These are phyloP conservation scores for honey bee (Apis mellifera) DNA, from an alignment of 1,140 invertebrate species.

Conservation along the genomic window Amel_HAv3.1 CM009944.2:6606001-6606500, in stretches of 20 bases:
- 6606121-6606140: not conserved
- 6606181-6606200: not conserved
- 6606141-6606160: not conserved
- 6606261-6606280: not conserved
- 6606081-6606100: not conserved
- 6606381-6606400: slow-evolving; percentile 16
- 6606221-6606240: not conserved
- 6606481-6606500: not conserved
- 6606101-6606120: not conserved
- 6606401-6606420: slow-evolving; percentile 5
- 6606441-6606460: slow-evolving; percentile 11
- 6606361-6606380: not conserved
- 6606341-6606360: slow-evolving; percentile 28
- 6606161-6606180: not conserved
- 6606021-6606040: not conserved
- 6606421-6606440: slow-evolving; percentile 17
- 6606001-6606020: not conserved
- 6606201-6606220: not conserved
- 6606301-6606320: not conserved
- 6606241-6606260: not conserved
- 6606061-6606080: too few species aligned
- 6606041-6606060: not conserved
- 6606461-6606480: not conserved
- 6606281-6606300: not conserved
- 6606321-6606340: not conserved